A percentile compares a stretch with the other conserved stretches of the same genome.
Evolutionary conservation across 2,888 invertebrate species (phyloP).

Genomic region (Lepeophtheirus nordmannii): DNA sequence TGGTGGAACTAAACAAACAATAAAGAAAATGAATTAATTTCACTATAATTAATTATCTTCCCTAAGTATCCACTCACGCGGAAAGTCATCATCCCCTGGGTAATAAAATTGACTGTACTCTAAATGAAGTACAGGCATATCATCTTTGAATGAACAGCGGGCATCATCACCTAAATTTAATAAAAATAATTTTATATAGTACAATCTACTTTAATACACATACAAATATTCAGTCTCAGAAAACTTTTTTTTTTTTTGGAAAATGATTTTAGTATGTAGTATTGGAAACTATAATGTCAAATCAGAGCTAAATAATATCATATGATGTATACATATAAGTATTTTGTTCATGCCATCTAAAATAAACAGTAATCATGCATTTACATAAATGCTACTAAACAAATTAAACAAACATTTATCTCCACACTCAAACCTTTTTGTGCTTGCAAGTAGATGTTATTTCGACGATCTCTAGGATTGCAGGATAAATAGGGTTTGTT

Average conservation of each 20-base stretch:
- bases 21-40: constrained; percentile 20
- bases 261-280: not conserved
- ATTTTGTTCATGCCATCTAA: too few species aligned
- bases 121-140: constrained; percentile 79
- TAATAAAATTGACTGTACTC: constrained; percentile 94
- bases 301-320: too few species aligned
- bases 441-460: not conserved
- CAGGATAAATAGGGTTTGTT: constrained; percentile 15
- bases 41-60: not conserved
- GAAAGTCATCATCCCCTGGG: constrained; percentile 73
- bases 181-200: constrained; percentile 39
- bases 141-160: constrained; percentile 67
- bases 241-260: constrained; percentile 12
- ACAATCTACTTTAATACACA: too few species aligned
- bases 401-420: too few species aligned
- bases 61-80: constrained; percentile 45
- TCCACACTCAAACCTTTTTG: constrained; percentile 13
- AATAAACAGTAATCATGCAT: too few species aligned
- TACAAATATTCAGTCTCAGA: constrained; percentile 34
- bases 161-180: constrained; percentile 39
- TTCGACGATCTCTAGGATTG: constrained; percentile 8
- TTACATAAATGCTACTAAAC: too few species aligned
- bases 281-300: too few species aligned
- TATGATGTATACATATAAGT: too few species aligned
- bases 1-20: constrained; percentile 58